Percentiles rank a stretch among this genome's conserved stretches.
Evolutionary conservation across 1,140 invertebrate genomes (phyloP).

Genomic region (Bactericera cockerelli): DNA sequence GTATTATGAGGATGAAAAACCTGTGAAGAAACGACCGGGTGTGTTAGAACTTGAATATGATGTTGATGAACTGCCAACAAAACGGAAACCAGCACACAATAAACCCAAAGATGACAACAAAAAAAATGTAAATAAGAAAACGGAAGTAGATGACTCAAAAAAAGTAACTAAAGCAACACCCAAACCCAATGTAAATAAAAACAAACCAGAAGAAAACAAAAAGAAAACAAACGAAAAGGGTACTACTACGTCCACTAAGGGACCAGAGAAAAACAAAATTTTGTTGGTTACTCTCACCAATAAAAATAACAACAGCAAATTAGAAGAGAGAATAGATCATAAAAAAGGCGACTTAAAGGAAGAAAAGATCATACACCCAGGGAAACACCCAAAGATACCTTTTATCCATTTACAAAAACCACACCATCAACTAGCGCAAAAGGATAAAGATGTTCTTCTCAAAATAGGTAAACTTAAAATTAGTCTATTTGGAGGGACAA

Average conservation of each 20-base stretch:
- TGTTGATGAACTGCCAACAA: not conserved
- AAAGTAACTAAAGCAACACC: not conserved
- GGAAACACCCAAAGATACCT: not conserved
- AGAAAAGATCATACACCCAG: not conserved
- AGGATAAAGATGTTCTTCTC: not conserved
- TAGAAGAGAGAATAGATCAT: slow-evolving; percentile 1
- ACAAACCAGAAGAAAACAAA: not conserved
- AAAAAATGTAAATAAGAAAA: not conserved
- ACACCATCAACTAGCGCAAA: not conserved
- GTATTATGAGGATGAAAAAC: slow-evolving; percentile 2
- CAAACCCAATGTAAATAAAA: not conserved
- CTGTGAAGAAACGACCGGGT: not conserved
- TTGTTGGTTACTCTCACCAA: too few species aligned
- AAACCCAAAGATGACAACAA: not conserved
- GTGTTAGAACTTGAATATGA: not conserved
- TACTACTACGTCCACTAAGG: not conserved
- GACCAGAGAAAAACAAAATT: not conserved
- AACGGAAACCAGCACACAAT: not conserved
- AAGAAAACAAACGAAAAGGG: not conserved
- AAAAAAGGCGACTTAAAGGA: not conserved
- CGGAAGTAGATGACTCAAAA: not conserved
- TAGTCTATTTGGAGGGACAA: not conserved
- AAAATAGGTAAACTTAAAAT: not conserved
- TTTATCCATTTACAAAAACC: not conserved
- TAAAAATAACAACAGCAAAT: not conserved